phyloP scores from a whole-genome alignment of 2,113 vertebrate species.

The Gobiocypris rarus region DNA sequence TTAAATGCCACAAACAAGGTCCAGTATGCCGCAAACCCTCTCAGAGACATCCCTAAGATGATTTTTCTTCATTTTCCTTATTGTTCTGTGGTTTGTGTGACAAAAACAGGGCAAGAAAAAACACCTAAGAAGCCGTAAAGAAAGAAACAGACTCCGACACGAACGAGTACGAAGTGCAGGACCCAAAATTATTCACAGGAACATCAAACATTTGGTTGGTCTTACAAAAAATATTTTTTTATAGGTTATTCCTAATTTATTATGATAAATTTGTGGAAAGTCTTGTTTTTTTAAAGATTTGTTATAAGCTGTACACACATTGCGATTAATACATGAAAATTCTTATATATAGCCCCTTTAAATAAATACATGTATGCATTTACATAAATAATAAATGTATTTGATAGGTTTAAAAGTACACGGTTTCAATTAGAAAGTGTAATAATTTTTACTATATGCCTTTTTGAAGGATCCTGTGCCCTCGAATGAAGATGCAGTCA shows the following conservation, averaged over 20 bases:
- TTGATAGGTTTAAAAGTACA: neutral
- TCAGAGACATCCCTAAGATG: neutral
- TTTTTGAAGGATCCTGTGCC: constrained; percentile 59
- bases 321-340: too few relatives aligned
- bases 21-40: neutral
- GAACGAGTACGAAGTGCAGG: constrained; percentile 39
- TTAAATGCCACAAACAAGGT: constrained; percentile 59
- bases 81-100: constrained; percentile 22
- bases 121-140: constrained; percentile 73
- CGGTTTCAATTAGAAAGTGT: neutral
- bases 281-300: too few relatives aligned
- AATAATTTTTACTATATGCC: neutral
- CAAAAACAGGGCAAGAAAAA: constrained; percentile 72
- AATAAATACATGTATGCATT: neutral
- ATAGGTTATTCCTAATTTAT: neutral
- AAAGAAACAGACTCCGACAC: constrained; percentile 69
- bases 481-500: constrained; percentile 34
- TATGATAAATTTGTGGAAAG: neutral
- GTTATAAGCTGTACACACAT: too few relatives aligned
- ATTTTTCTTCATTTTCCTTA: neutral
- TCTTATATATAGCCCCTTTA: too few relatives aligned
- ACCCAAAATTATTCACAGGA: constrained; percentile 46
- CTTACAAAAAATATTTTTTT: neutral
- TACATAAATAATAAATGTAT: neutral
- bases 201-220: constrained; percentile 52